Base-by-base conservation (phyloP, 2,113 vertebrate species). In the Perca schrenkii region DNA sequence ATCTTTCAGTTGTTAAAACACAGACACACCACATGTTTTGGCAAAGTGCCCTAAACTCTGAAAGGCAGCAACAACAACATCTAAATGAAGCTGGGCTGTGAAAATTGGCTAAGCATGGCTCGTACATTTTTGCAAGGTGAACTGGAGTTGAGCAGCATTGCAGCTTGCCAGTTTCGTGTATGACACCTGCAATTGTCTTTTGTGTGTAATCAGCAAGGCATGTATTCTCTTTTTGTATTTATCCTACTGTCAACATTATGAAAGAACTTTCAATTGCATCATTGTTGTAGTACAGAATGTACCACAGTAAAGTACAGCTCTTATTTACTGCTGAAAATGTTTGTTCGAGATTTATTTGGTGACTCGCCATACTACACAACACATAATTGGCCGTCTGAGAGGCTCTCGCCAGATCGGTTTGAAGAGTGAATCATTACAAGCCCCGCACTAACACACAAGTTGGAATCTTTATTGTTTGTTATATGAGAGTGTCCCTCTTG, bases 91-190 rank as follows among this genome's bases (percentile, higher is more conserved):
- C 56, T 5, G 5, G 25, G 34, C 43, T 73, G 76, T 72, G 58
- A 57, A 22, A 53, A 62, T 12, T 50, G 46, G 21, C 25, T 4
- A 22, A 75, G 57, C 0, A 10, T 25, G 19, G n/a, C 6, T 0
- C 8, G 13, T 12, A 43, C 40, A 52, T 57, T 46, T 82, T 61
- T 79, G 15, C 52, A 16, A 43, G 60, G 61, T 85, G 61, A 83
- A 66, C 11, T 13, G 6, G 17, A 7, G 22, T 8, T 63, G 53
- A 47, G 22, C 43, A 60, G 58, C 50, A 49, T 3, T 17, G 46
- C 0, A 0, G 6, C 31, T 25, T 1, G 31, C 17, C 57, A 43
- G 70, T 46, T 17, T 8, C 46, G 21, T 50, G 28, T 28, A 56
- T 17, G n/a, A 85, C 31, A 52, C 47, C 22, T 79, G 15, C 2